These are phyloP conservation scores for Rhinolophus sinicus DNA, from an alignment of 2,113 vertebrate species.

Conservation along the genomic window DNA sequence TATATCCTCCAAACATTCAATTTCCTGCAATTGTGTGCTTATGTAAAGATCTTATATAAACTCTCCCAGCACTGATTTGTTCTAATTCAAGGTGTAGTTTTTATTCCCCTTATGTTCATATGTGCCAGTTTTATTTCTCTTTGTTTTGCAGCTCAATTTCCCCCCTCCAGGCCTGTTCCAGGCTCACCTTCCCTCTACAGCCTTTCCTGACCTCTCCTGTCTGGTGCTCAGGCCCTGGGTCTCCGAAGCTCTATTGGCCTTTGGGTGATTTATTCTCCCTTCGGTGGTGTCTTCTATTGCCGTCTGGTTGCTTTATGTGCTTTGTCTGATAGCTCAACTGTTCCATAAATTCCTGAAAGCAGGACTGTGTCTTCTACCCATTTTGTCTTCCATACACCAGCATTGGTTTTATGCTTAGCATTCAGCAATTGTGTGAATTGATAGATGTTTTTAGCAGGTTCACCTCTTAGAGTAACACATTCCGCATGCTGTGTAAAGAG, in stretches of 20 bases:
- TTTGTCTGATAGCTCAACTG: background rate
- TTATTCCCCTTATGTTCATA: background rate
- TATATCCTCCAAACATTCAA: background rate
- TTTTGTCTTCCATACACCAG: background rate
- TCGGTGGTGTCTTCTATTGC: background rate
- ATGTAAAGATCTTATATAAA: background rate
- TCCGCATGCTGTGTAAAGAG: background rate
- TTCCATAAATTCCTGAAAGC: background rate
- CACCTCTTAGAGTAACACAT: background rate
- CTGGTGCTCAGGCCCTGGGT: background rate
- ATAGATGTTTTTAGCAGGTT: background rate
- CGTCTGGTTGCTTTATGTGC: background rate
- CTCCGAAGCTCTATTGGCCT: background rate
- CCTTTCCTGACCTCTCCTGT: background rate
- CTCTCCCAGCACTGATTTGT: background rate
- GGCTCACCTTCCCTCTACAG: too few species aligned
- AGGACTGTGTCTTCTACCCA: background rate
- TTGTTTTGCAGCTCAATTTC: background rate
- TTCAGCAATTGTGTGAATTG: background rate
- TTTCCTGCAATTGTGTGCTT: background rate
- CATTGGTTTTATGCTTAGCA: background rate
- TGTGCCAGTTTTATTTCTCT: background rate
- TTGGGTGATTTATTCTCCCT: background rate
- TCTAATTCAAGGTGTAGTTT: background rate
- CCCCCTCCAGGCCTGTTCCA: accelerated